Base-by-base conservation (phyloP, 2,888 invertebrate genomes). In the Panopea generosa region DNA sequence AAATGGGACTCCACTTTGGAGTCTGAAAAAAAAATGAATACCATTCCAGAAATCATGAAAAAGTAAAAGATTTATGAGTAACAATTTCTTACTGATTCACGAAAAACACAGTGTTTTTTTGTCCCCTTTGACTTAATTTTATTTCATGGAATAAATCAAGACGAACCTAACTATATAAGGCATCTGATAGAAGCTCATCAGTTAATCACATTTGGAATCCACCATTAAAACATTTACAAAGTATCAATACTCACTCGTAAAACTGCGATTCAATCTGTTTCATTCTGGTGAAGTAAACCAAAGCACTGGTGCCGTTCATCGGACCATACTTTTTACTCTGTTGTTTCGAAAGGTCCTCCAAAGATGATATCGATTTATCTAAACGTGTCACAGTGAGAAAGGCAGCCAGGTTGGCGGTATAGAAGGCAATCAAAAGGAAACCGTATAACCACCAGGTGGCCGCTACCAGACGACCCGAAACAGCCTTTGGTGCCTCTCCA, bases 361-460 rank as follows among this genome's bases (percentile, higher is more conserved):
- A 93, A 0, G 93, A 97, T 88, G 98, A 97, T 47, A 98, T 96
- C 0, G 98, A 97, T 0, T 97, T 97, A 87, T 98, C 98, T 90
- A 98, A 94, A 20, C 98, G 95, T 26, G 98, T 95, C 27, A 94
- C 94, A 1, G 99, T 99, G 69, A 99, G 94, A 92, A 99, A 99
- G 0, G 99, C 99, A 1, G 99, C 99, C 90, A 99, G 94, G 93
- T 99, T 99, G 0, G 99, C 99, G 0, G 99, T 99, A 93, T 99
- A 99, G 0, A 98, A 98, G 2, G 99, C 99, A 90, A 99, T 99
- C 83, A 99, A 98, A 91, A 99, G 99, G 93, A 99, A 99, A 0
- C 99, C 98, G 93, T 99, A 99, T 26, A 99, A 94, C 99, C 99
- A 99, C 99, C 98, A 99, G 0, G 99, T 99, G 1, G 99, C 99